These are phyloP conservation scores for Drosophila nebulosa DNA, from an alignment of 1,140 invertebrate species.

Conservation along the genomic window DNA sequence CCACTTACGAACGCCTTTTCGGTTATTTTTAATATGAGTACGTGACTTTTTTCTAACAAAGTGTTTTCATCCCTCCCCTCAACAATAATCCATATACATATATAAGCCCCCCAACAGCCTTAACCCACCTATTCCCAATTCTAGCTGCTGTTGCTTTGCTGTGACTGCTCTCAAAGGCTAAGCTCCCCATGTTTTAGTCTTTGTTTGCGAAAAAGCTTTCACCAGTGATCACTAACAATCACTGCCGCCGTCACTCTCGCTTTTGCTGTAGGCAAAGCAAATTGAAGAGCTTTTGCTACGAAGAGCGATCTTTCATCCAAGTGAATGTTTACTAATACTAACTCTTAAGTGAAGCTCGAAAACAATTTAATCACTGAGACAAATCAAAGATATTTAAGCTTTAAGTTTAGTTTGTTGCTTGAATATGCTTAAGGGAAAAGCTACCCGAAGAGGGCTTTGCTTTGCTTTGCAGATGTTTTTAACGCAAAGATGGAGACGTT, in stretches of 20 bases:
- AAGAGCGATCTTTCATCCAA: neutral
- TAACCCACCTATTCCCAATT: neutral
- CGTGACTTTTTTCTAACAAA: conserved; percentile 58
- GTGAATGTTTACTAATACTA: too few relatives aligned
- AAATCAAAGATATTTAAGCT: too few relatives aligned
- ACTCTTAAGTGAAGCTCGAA: too few relatives aligned
- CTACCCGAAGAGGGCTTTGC: too few relatives aligned
- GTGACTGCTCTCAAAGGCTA: neutral
- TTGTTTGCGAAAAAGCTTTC: neutral
- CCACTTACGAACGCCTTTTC: conserved; percentile 72
- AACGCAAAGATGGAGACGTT: too few relatives aligned
- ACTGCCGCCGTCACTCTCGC: neutral
- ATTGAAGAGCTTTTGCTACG: neutral
- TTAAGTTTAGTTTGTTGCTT: too few relatives aligned
- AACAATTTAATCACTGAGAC: too few relatives aligned
- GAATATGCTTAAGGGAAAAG: neutral
- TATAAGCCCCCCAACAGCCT: too few relatives aligned
- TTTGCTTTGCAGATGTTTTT: too few relatives aligned
- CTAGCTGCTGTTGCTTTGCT: neutral
- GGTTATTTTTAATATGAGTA: conserved; percentile 77
- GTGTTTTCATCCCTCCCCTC: neutral
- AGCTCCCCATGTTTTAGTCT: conserved; percentile 3
- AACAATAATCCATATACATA: too few relatives aligned
- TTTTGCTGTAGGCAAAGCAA: neutral
- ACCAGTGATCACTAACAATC: neutral